Evolutionary conservation across 1,140 invertebrate genomes (phyloP), one percentile per base, ranked within the genome.

Genomic region (Orchesella cincta): DNA sequence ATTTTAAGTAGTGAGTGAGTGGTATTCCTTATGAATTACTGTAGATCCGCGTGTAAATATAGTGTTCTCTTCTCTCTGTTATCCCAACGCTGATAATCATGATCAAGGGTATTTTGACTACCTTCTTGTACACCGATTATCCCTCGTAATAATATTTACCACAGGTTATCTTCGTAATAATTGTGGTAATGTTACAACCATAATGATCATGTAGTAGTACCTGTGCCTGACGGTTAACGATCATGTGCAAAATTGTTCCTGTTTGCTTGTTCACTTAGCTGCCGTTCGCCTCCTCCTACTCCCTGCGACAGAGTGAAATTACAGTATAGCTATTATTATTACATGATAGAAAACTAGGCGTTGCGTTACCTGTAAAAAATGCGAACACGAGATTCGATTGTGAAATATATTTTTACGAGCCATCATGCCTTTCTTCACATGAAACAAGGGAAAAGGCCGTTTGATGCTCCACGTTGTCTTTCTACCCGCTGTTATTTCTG

Each of bases 171-270:
- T 12, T 57, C 26, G 54, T 8, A 5, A 23, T 57, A 67, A 67
- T 67, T 67, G 62, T 29, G 62, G 62, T 29, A 67, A 67, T 33
- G n/a, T 23, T 23, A 57, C 12, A 31, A 67, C 31, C 28, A 67
- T 33, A 29, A 67, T 67, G 62, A 67, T 67, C 62, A 16, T 33
- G 62, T 16, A 67, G 8, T 5, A 33, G 8, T 33, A 31, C 8
- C 23, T 8, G 26, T 67, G 12, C 26, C 62, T 31, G 23, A 23
- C 31, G 33, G 8, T 67, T 67, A 67, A 67, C 62, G 62, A 67
- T 67, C 62, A 33, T 67, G 62, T 67, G 62, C 62, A 67, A 67
- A 67, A 67, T 67, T 57, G 54, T 23, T 57, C 54, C 14, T 57
- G 14, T 23, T 57, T 5, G 8, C 26, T 57, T 57, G 12, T 57